These are phyloP conservation scores for Pseudochirops corinnae DNA, from an alignment of 2,797 vertebrate genomes.

Conservation along the genomic window DNA sequence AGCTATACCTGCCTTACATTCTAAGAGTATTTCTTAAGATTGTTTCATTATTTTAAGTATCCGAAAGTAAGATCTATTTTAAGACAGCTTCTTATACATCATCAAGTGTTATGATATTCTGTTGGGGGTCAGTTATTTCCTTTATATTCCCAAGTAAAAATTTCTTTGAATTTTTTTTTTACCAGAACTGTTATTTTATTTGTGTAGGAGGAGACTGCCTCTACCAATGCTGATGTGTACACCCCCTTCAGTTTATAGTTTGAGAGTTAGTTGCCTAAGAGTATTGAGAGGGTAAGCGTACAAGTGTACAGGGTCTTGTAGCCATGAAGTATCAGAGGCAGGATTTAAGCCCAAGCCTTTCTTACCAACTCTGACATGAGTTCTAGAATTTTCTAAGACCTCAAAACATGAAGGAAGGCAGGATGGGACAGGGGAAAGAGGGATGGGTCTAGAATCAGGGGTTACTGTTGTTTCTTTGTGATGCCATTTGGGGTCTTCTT, in stretches of 20 bases:
- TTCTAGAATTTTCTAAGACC: not conserved
- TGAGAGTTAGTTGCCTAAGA: not conserved
- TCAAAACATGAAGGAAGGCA: not conserved
- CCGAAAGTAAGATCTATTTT: not conserved
- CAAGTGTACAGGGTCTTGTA: not conserved
- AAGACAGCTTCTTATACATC: not conserved
- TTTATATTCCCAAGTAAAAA: conserved; percentile 30
- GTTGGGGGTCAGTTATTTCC: not conserved
- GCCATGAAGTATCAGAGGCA: not conserved
- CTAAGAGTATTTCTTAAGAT: not conserved
- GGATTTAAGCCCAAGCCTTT: not conserved
- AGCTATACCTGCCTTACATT: not conserved
- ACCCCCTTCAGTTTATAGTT: not conserved
- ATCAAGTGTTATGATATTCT: not conserved
- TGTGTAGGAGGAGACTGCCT: not conserved
- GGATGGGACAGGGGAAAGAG: not conserved
- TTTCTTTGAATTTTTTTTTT: not conserved
- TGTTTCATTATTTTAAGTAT: conserved; percentile 6
- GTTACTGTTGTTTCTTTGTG: not conserved
- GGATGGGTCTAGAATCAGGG: not conserved
- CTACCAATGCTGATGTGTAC: not conserved
- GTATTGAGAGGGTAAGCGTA: not conserved
- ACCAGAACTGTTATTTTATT: not conserved
- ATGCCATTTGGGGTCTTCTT: not conserved
- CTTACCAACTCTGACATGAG: not conserved